A percentile compares a stretch with the other conserved stretches of the same genome.
Conservation (phyloP, 2,888 invertebrate genomes). For the Agrilus mali region DNA sequence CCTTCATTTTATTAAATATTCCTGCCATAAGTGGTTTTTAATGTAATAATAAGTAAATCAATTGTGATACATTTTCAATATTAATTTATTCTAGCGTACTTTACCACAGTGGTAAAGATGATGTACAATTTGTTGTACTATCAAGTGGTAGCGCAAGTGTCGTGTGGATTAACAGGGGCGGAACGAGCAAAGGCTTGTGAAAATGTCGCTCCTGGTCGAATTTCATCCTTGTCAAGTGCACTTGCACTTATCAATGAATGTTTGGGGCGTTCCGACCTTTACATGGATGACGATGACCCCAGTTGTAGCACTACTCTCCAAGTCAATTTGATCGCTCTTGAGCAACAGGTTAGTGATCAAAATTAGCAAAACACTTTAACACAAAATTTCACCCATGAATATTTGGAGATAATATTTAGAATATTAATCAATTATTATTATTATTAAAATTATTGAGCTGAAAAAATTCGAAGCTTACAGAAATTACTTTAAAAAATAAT, state of each 20-base stretch:
- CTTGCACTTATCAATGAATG: constrained; percentile 35
- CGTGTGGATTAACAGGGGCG: constrained; percentile 51
- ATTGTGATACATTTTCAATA: background rate
- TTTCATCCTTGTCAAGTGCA: constrained; percentile 31
- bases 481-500: too few relatives aligned
- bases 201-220: constrained; percentile 17
- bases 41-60: too few relatives aligned
- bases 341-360: constrained; percentile 28
- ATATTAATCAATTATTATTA: too few relatives aligned
- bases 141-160: constrained; percentile 74
- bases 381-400: too few relatives aligned
- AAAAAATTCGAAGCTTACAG: too few relatives aligned
- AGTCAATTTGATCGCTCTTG: constrained; percentile 31
- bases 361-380: too few relatives aligned
- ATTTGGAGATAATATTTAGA: too few relatives aligned
- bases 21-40: background rate
- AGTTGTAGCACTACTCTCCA: constrained; percentile 18
- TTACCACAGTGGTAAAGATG: constrained; percentile 74
- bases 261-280: constrained; percentile 44
- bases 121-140: constrained; percentile 83
- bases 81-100: constrained; percentile 55
- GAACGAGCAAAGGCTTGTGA: constrained; percentile 41
- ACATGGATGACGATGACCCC: constrained; percentile 44
- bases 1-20: background rate
- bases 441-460: too few relatives aligned